Evolutionary conservation across 2,797 vertebrate genomes (phyloP), one percentile per base, ranked within the genome.

Genomic region (Champsocephalus esox): DNA sequence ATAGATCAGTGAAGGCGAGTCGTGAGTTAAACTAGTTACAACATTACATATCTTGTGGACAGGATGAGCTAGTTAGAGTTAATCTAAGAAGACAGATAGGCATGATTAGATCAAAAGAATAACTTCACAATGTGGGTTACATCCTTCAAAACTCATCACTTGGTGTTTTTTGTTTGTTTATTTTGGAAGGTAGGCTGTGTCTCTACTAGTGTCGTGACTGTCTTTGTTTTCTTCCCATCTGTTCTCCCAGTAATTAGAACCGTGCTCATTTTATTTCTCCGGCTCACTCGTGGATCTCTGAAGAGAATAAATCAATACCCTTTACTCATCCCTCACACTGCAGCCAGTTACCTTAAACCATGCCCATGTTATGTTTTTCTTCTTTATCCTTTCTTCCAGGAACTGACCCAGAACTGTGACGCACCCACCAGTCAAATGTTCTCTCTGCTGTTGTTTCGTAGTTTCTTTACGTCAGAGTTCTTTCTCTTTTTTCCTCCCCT

Each of bases 301-400:
- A 93, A 92, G 91, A 93, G 92, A 93, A 94, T 93, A 93, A 94
- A 95, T 95, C 91, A 93, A 94, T 95, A 93, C 75, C 87, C 90
- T 92, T 92, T 92, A 90, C 89, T 92, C 88, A 91, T 93, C 91
- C 90, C 85, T 92, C 92, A 92, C 89, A 92, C 93, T 91, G 88
- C 89, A 92, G 92, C 91, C 87, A 84, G 90, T 94, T 94, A 94
- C 92, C 90, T 94, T 90, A 94, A 94, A 94, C 94, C 92, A 87
- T 92, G 86, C 84, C 86, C 84, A 88, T 94, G 92, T 93, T 92
- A 85, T 93, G 89, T 91, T 85, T 90, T 91, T 88, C 86, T 90
- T 88, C 81, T 88, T 90, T 87, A 90, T 92, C 89, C 83, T 82
- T 92, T 88, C 92, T 96, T 95, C 94, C 91, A 92, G 92, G 95